Conservation (phyloP, 2,888 invertebrate genomes). For the Temnothorax rugatulus region DNA sequence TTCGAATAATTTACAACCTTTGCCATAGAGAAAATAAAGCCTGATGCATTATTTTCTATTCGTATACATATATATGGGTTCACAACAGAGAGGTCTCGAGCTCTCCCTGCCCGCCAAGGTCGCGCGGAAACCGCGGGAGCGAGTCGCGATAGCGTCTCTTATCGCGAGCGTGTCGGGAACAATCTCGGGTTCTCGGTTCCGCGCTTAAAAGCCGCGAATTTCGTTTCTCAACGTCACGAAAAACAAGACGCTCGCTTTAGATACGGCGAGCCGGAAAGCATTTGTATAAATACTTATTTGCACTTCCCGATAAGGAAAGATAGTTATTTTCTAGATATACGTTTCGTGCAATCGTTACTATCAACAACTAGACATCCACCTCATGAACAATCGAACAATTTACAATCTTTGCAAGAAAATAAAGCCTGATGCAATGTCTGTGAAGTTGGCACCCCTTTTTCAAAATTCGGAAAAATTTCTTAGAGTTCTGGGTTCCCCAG, state of each 20-base stretch:
- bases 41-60: not conserved
- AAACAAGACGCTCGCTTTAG: not conserved
- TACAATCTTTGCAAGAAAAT: not conserved
- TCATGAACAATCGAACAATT: not conserved
- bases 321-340: not conserved
- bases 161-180: constrained; percentile 8
- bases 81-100: too few species aligned
- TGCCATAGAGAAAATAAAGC: not conserved
- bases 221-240: not conserved
- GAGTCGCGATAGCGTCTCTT: constrained; percentile 4
- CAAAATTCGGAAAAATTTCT: too few species aligned
- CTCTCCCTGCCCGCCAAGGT: not conserved
- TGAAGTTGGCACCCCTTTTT: too few species aligned
- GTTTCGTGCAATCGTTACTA: not conserved
- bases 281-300: not conserved
- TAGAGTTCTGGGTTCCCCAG: too few species aligned
- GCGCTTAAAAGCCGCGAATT: not conserved
- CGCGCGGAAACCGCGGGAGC: not conserved
- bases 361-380: not conserved
- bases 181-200: constrained; percentile 3
- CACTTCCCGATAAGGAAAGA: not conserved
- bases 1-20: not conserved
- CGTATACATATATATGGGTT: too few species aligned
- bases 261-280: not conserved
- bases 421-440: not conserved